Base-by-base conservation (phyloP, 2,888 invertebrate genomes). In the Heliconius ethilla region DNA sequence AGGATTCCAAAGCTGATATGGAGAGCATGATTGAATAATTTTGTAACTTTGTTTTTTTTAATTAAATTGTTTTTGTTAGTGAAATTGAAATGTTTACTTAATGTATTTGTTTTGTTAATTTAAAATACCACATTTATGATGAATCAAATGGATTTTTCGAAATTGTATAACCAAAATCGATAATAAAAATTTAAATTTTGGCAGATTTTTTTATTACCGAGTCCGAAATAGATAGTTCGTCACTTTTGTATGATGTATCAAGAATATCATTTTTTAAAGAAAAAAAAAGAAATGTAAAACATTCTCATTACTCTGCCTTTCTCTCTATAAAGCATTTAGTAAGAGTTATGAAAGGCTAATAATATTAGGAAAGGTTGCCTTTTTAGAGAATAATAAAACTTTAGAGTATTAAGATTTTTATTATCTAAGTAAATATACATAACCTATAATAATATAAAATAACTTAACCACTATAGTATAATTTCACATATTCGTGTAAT, bases 1-100 rank as follows among this genome's bases (percentile, higher is more conserved):
- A 82, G 69, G 80, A 83, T 79, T 55, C 65, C 66, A 84, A 83
- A n/a, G 74, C 37, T 0, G 86, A 87, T 2, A 78, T 88, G 9
- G 89, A 91, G 22, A 87, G 81, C 75, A 86, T 91, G 40, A 87
- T 91, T 15, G 90, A 90, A 79, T 91, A 78, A 82, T 59, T 27
- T 51, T 33, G 67, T 62, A 10, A 9, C 37, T 27, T 51, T 51
- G 51, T 51, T 10, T 59, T 55, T 27, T 22, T 59, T 11, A 4
- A n/a, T 13, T n/a, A 13, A 13, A 62, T 33, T 18, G 37, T 59
- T 33, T 62, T 33, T 40, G 27, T n/a, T 15, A 37, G 3, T 37
- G 15, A 37, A 25, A 40, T 40, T 22, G 0, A 40, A 15, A 5
- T 25, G 37, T 37, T 59, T 13, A 5, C 25, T 45, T 69, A 62